Evolutionary conservation across 1,140 invertebrate genomes (phyloP).

Genomic region (honey bee (Apis mellifera)): Amel_HAv3.1 CM009935.2:9532501-9533000

Average conservation of each 20-base stretch:
- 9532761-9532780: not conserved
- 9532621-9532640: not conserved
- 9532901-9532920: slow-evolving; percentile 37
- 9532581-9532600: slow-evolving; percentile 1
- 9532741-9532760: not conserved
- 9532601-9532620: not conserved
- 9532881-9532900: not conserved
- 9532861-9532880: slow-evolving; percentile 4
- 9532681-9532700: slow-evolving; percentile 20
- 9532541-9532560: not conserved
- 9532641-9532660: not conserved
- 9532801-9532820: not conserved
- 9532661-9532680: not conserved
- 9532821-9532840: no score
- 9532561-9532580: slow-evolving; percentile 1
- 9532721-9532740: not conserved
- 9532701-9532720: slow-evolving; percentile 27
- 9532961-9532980: slow-evolving; percentile 39
- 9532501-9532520: slow-evolving; percentile 36
- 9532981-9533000: slow-evolving; percentile 20
- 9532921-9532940: slow-evolving; percentile 1
- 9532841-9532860: not conserved
- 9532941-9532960: slow-evolving; percentile 59
- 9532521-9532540: not conserved
- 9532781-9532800: not conserved